These are phyloP conservation scores for Amphipyra berbera DNA, from an alignment of 2,888 invertebrate genomes.

Conservation along the genomic window DNA sequence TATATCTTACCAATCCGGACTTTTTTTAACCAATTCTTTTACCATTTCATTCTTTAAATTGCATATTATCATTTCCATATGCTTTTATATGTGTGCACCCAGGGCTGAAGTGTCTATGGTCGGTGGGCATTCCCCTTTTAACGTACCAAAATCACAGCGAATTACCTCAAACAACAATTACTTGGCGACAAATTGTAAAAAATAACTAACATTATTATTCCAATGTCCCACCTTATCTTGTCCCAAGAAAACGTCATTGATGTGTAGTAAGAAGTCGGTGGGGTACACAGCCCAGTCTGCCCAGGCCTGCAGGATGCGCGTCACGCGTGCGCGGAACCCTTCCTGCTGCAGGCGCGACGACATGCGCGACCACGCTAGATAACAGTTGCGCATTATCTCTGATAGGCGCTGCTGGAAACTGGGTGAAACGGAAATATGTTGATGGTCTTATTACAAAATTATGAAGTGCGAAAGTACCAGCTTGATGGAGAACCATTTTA, in stretches of 20 bases:
- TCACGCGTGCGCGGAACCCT: conserved; percentile 97
- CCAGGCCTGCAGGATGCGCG: conserved; percentile 98
- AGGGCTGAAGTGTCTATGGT: too few relatives aligned
- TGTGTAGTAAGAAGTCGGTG: conserved; percentile 95
- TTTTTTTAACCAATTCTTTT: too few relatives aligned
- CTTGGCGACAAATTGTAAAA: not conserved
- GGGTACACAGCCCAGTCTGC: conserved; percentile 99
- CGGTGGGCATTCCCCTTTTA: too few relatives aligned
- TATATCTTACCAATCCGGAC: too few relatives aligned
- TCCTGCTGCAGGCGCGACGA: conserved; percentile 97
- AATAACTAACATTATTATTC: too few relatives aligned
- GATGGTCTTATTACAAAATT: not conserved
- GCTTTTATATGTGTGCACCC: too few relatives aligned
- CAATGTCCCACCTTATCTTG: conserved; percentile 74
- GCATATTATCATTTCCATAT: too few relatives aligned
- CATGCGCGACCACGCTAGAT: conserved; percentile 94
- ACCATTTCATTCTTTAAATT: too few relatives aligned
- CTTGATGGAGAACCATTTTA: too few relatives aligned
- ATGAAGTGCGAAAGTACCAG: not conserved
- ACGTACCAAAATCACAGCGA: too few relatives aligned
- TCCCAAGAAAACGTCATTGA: conserved; percentile 98
- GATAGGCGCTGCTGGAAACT: conserved; percentile 94
- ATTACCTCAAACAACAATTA: not conserved
- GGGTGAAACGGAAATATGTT: conserved; percentile 10
- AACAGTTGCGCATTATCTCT: conserved; percentile 88